phyloP scores from a whole-genome alignment of 1,140 invertebrate genomes.

The Platyscapa corneri region DNA sequence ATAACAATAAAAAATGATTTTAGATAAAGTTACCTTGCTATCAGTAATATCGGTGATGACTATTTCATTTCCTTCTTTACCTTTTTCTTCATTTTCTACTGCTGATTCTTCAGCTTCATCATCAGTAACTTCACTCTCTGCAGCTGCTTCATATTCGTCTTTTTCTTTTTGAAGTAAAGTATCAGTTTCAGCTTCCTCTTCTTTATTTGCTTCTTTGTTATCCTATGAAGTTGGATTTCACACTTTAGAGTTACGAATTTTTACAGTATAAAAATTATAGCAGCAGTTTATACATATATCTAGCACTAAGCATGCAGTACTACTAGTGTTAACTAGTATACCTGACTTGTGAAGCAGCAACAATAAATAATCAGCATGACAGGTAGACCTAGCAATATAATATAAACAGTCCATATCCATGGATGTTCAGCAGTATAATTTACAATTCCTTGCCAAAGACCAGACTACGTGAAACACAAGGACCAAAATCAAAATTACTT shows the following conservation, averaged over 20 bases:
- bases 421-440: constrained; percentile 91
- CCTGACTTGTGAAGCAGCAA: constrained; percentile 80
- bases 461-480: constrained; percentile 79
- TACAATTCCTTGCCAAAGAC: constrained; percentile 85
- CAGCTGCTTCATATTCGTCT: constrained; percentile 58
- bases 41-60: constrained; percentile 48
- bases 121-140: constrained; percentile 72
- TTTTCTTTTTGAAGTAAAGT: constrained; percentile 59
- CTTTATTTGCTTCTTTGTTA: constrained; percentile 50
- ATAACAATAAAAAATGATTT: constrained; percentile 8
- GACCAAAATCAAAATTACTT: constrained; percentile 11
- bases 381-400: constrained; percentile 86
- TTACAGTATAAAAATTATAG: background rate
- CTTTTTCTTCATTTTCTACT: constrained; percentile 68
- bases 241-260: background rate
- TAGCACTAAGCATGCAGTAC: constrained; percentile 27
- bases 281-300: background rate
- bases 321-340: constrained; percentile 59
- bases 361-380: constrained; percentile 87
- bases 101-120: constrained; percentile 62
- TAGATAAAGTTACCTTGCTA: constrained; percentile 55
- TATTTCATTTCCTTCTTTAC: constrained; percentile 71
- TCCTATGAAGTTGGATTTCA: constrained; percentile 15
- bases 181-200: constrained; percentile 54
- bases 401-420: constrained; percentile 92